Base-by-base conservation (phyloP, 2,888 invertebrate species). In the Aphrophora alni region DNA sequence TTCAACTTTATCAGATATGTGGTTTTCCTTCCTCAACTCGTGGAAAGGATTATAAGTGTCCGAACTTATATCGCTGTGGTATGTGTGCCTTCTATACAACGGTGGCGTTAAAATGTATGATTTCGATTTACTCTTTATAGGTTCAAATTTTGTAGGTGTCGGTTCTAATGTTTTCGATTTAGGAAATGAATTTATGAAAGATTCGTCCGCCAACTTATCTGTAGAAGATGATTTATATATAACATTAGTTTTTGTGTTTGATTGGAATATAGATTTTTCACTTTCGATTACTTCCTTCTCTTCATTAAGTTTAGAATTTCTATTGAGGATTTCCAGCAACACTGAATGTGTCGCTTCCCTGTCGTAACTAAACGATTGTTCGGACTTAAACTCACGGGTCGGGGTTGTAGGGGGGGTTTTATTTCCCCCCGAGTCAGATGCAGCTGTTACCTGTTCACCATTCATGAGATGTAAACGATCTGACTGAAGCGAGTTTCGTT, bases 221-320 rank as follows among this genome's bases (percentile, higher is more conserved):
- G 78, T 74, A 8, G 78, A 79, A n/a, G 74, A 74, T 3, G 78
- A 79, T 38, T 74, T 79, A 69, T 79, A 79, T 33, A 79, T 79
- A 33, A 79, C 69, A 51, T 79, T 79, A 24, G 78, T 74, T 68
- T 68, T 79, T n/a, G 38, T 79, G 74, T 79, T 74, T 5, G 74
- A 68, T 28, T 74, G 59, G 69, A 79, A 79, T 33, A 79, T 59
- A 59, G 78, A 79, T 68, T 79, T 74, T 44, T 74, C 74, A 17
- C n/a, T 27, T n/a, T 17, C 44, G 24, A 27, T 10, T 26, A 74
- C 38, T 7, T 24, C 44, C 17, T 79, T 69, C 38, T 14, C 5
- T 17, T 68, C 68, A 38, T 51, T 72, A 21, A 59, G n/a, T 59
- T 59, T 59, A 17, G 44, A 7, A n/a, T 74, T 74, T 33, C 69